Base-by-base conservation (phyloP, 2,797 vertebrate species). In the Remorina albescens region DNA sequence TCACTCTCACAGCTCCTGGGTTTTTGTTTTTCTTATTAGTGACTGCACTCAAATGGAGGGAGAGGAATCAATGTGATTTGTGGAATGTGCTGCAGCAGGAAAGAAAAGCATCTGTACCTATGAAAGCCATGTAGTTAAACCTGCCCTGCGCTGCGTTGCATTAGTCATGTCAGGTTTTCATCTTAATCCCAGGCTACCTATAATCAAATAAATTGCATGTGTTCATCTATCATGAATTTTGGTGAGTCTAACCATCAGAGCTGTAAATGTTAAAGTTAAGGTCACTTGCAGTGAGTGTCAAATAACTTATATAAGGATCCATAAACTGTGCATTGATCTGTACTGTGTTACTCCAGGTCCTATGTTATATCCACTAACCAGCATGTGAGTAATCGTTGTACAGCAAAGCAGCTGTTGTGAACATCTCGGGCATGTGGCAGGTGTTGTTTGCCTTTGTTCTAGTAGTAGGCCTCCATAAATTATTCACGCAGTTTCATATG, bases 61-160 rank as follows among this genome's bases (percentile, higher is more conserved):
- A 41, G 37, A 78, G 36, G 69, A 84, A 71, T 82, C 59, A 56
- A 46, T 49, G 72, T 37, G 76, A 86, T 89, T 2, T 78, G 55
- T 84, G 82, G 84, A 89, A 90, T 86, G n/a, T n/a, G 82, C 62
- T 63, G 47, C 55, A 51, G 37, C 34, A 55, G 41, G 37, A 71
- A 59, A 76, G 32, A 55, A 34, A 66, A 72, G 66, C 26, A 26
- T 19, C 3, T 58, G 55, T 67, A 30, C 30, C 32, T 30, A n/a
- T 80, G 62, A 25, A 71, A 37, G 36, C 59, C 62, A 39, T 50
- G 19, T 26, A 25, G 62, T 71, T 25, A 32, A 74, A 59, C 26
- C 44, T 63, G 50, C 46, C n/a, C n/a, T n/a, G n/a, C n/a, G n/a
- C n/a, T n/a, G n/a, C n/a, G n/a, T n/a, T n/a, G n/a, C n/a, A n/a